phyloP scores from a whole-genome alignment of 2,113 vertebrate species.

The Argyrosomus japonicus region DNA sequence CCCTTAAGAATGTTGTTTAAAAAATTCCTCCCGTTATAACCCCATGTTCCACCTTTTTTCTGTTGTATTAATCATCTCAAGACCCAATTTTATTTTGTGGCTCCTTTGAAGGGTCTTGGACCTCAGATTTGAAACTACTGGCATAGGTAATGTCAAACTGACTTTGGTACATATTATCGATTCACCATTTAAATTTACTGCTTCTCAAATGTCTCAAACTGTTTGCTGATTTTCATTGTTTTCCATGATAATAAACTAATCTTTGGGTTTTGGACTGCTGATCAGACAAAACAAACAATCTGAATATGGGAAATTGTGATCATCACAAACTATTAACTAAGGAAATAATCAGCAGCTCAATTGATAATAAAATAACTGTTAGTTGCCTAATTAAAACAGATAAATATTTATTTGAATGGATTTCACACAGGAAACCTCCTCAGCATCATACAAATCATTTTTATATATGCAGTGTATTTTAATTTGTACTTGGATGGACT shows the following conservation, averaged over 20 bases:
- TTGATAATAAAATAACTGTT: not conserved
- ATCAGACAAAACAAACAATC: not conserved
- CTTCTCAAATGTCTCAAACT: not conserved
- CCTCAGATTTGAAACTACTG: not conserved
- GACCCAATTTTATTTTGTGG: not conserved
- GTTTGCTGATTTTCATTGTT: not conserved
- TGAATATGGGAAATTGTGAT: not conserved
- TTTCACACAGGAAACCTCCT: not conserved
- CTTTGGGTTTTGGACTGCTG: not conserved
- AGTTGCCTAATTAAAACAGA: not conserved
- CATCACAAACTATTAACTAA: not conserved
- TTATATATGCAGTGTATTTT: not conserved
- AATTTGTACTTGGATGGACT: slow-evolving; percentile 14
- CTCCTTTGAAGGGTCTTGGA: not conserved
- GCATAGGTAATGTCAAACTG: not conserved
- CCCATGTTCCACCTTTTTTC: not conserved
- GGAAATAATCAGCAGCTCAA: not conserved
- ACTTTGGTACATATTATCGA: too few species aligned
- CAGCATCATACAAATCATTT: not conserved
- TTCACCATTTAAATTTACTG: not conserved
- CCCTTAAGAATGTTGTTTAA: too few species aligned
- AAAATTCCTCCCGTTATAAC: too few species aligned
- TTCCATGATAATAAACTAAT: not conserved
- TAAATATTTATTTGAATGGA: not conserved
- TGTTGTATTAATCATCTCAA: not conserved